Conservation (phyloP, 2,113 vertebrate genomes). For the Megalops atlanticus region DNA sequence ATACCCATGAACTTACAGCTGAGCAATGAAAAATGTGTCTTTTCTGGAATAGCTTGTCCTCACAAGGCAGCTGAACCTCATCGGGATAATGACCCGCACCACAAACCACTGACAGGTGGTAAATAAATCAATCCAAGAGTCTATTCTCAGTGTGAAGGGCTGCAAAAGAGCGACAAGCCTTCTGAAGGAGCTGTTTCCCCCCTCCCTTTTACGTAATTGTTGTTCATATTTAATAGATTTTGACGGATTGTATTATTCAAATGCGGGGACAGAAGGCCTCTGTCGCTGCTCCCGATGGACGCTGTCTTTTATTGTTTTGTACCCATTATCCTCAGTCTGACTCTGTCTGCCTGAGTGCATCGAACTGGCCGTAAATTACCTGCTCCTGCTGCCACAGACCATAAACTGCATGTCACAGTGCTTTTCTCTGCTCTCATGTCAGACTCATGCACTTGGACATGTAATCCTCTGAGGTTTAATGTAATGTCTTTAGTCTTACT, state of each 20-base stretch:
- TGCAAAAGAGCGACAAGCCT: conserved; percentile 25
- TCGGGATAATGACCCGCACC: conserved; percentile 27
- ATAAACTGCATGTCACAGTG: conserved; percentile 5
- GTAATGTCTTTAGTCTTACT: neutral
- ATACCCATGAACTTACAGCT: conserved; percentile 26
- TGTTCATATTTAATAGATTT: conserved; percentile 38
- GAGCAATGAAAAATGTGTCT: conserved; percentile 35
- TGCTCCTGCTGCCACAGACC: conserved; percentile 14
- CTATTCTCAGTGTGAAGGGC: conserved; percentile 23
- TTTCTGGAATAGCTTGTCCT: conserved; percentile 12
- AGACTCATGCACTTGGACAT: neutral
- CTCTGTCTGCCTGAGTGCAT: conserved; percentile 17
- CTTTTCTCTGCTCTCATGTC: conserved; percentile 4
- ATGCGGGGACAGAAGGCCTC: conserved; percentile 10
- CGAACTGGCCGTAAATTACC: conserved; percentile 9
- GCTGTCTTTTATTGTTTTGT: conserved; percentile 30
- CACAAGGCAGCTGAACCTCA: conserved; percentile 15
- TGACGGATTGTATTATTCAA: conserved; percentile 8
- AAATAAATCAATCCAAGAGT: neutral
- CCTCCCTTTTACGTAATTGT: conserved; percentile 25
- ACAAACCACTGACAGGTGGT: neutral
- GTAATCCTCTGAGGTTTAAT: neutral
- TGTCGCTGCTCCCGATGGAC: conserved; percentile 34
- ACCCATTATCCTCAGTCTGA: conserved; percentile 19
- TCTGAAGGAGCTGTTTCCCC: conserved; percentile 8